phyloP scores from a whole-genome alignment of 2,797 vertebrate species.

The Tenualosa ilisha region DNA sequence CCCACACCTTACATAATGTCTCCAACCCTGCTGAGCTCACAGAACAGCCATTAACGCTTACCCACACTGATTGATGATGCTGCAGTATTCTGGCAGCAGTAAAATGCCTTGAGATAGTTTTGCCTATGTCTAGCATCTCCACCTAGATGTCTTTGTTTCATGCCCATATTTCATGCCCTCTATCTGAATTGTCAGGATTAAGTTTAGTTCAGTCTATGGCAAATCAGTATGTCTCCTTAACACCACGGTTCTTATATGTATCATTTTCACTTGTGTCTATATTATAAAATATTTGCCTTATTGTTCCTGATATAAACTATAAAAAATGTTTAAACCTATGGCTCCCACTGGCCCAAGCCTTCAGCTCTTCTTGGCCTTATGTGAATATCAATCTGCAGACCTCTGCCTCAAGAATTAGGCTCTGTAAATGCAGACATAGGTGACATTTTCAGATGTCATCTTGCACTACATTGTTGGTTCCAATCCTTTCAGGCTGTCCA shows the following conservation, averaged over 20 bases:
- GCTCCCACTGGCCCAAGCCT: not conserved
- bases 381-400: not conserved
- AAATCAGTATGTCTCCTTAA: not conserved
- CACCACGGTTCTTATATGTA: not conserved
- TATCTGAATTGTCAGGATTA: not conserved
- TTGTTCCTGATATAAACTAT: not conserved
- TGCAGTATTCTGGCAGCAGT: not conserved
- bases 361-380: not conserved
- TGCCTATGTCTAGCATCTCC: not conserved
- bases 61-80: not conserved
- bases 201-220: not conserved
- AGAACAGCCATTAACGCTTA: not conserved
- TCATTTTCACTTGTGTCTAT: not conserved
- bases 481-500: not conserved
- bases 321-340: not conserved
- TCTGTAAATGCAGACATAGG: not conserved
- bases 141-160: not conserved
- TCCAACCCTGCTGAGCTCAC: not conserved
- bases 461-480: not conserved
- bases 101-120: not conserved
- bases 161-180: not conserved
- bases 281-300: not conserved
- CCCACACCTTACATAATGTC: constrained; percentile 3
- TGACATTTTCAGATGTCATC: not conserved
- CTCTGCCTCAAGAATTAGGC: not conserved